Evolutionary conservation across 2,113 vertebrate species (phyloP), one percentile per base, ranked within the genome.

Genomic region (Scophthalmus maximus): DNA sequence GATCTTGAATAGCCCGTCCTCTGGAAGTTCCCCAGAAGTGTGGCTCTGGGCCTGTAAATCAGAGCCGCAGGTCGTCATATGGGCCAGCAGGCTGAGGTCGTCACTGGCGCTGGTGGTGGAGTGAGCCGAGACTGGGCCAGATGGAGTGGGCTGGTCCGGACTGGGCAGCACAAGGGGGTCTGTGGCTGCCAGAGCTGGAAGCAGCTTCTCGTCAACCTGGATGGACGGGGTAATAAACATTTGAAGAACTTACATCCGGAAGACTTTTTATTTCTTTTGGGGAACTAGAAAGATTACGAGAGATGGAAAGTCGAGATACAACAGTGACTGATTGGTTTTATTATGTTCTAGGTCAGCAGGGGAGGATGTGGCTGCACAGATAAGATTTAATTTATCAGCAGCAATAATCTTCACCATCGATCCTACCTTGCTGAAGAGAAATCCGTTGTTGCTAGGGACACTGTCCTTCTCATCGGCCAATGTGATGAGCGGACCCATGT

Each of bases 381-480:
- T 23, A n/a, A 8, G 0, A 52, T 53, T 32, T 15, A 38, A 71
- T 46, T 17, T 62, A 47, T 49, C 38, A 53, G 10, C 20, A 55
- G 27, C 17, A 67, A 23, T 8, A 52, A 40, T 49, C 22, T 25
- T 25, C 20, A 36, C 7, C 27, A 30, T 2, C 30, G 10, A 15
- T 26, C 92, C 82, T 83, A 96, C 95, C 94, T 98, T 98, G 88
- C 96, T 96, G 92, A 99, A 99, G 66, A 98, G 95, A 86, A 99
- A 99, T 63, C 96, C 93, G 53, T 93, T 96, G 86, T 95, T 97
- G 83, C 91, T 95, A 6, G 97, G 92, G 76, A 96, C 92, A 20
- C 96, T 96, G 87, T 99, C 97, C 84, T 99, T 99, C 82, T 99
- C 98, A 68, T 99, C 98, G 9, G 96, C 98, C 64, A 99, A 76